Conservation (phyloP, 2,888 invertebrate genomes). For the Stenodera caucasica region DNA sequence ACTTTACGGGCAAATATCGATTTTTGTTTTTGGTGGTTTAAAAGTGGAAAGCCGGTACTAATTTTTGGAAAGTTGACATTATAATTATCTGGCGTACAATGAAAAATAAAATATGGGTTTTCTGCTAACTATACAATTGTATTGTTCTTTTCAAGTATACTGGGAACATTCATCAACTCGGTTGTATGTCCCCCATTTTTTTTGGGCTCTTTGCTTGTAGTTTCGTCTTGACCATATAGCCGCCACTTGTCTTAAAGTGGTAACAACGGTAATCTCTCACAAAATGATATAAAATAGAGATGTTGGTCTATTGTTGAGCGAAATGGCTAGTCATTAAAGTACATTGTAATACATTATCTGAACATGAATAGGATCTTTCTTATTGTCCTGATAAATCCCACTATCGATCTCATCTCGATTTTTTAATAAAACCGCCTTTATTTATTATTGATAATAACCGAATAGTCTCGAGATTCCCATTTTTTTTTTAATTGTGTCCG, state of each 20-base stretch:
- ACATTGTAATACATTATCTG: neutral
- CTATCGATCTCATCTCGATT: too few relatives aligned
- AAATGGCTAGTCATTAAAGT: neutral
- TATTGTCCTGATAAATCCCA: too few relatives aligned
- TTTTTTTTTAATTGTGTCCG: too few relatives aligned
- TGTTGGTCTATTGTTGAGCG: neutral
- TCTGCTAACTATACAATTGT: neutral
- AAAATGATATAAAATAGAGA: conserved; percentile 6
- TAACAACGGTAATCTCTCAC: neutral
- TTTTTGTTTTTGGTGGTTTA: too few relatives aligned
- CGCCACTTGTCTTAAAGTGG: neutral
- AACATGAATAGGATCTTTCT: conserved; percentile 1
- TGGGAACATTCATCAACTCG: conserved; percentile 2
- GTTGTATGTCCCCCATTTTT: neutral
- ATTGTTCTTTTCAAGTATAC: conserved; percentile 2
- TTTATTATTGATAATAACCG: too few relatives aligned
- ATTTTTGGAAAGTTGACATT: neutral
- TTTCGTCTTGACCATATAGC: conserved; percentile 3
- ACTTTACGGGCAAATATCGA: too few relatives aligned
- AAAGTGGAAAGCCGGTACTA: too few relatives aligned
- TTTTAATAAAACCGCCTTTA: too few relatives aligned
- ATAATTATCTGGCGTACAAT: neutral
- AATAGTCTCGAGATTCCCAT: too few relatives aligned
- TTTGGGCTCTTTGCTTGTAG: neutral
- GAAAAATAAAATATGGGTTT: neutral